A percentile compares a stretch with the other conserved stretches of the same genome.
Evolutionary conservation across 2,113 vertebrate species (phyloP).

Genomic region (Gulo gulo): DNA sequence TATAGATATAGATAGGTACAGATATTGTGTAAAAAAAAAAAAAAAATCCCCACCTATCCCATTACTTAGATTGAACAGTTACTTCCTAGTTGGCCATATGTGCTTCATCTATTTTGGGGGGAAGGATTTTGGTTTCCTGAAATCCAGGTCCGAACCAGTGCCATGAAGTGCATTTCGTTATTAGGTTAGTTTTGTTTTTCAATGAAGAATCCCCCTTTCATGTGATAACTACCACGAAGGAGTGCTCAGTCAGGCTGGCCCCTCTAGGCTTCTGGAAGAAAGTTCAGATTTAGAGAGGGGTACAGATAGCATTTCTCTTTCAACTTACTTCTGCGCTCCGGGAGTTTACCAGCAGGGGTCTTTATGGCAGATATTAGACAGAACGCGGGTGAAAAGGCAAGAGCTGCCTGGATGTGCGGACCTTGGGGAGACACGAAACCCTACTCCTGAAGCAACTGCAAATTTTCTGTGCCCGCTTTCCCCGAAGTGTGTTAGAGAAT

Average conservation of each 20-base stretch:
- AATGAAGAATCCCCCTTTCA: slow-evolving; percentile 21
- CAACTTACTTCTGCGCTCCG: background rate
- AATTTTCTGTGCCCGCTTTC: background rate
- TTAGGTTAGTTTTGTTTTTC: background rate
- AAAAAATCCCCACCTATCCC: background rate
- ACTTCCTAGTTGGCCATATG: slow-evolving; percentile 18
- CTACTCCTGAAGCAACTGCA: background rate
- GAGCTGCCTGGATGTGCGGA: background rate
- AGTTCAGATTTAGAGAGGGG: background rate
- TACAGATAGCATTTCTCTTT: background rate
- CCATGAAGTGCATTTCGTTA: background rate
- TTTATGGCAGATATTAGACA: background rate
- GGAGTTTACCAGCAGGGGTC: background rate
- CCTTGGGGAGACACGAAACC: background rate
- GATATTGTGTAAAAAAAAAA: background rate
- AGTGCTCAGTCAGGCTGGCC: background rate
- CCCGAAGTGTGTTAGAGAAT: background rate
- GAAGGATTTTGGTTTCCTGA: background rate
- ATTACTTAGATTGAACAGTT: slow-evolving; percentile 15
- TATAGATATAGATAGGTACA: no score
- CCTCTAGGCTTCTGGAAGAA: background rate
- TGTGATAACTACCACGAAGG: background rate
- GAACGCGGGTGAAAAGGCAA: background rate
- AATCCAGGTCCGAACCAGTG: background rate
- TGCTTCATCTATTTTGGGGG: background rate